Base-by-base conservation (phyloP, 2,888 invertebrate genomes). In the Caenorhabditis wallacei region DNA sequence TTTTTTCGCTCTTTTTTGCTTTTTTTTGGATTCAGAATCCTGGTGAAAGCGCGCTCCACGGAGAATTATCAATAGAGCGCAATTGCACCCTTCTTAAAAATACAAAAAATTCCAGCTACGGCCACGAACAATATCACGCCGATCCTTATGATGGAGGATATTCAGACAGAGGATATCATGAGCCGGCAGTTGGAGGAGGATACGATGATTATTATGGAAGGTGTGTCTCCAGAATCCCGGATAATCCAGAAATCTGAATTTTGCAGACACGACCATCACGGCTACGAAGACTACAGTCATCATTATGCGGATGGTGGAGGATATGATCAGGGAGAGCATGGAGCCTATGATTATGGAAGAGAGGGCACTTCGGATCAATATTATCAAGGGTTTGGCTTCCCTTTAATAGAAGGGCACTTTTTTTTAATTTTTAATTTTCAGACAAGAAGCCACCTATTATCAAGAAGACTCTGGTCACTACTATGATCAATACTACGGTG, bases 401-500 rank as follows among this genome's bases (percentile, higher is more conserved):
- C 3, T 30, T 30, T 30, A 5, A 30, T 5, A 30, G n/a, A n/a
- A n/a, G n/a, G n/a, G n/a, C n/a, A n/a, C n/a, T n/a, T n/a, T n/a
- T n/a, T n/a, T n/a, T n/a, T n/a, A n/a, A n/a, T n/a, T n/a, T n/a
- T n/a, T n/a, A 35, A 5, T 16, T 68, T 56, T 16, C 56, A 61
- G 68, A 40, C 76, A 76, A 51, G 57, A 59, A 5, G 26, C 51
- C 18, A 61, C 66, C 2, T 80, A 72, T 35, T 66, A 80, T 26
- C 80, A 80, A n/a, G 71, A 71, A 22, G 69, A 79, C 56, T 56
- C 56, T 18, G 37, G 78, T 64, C 78, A 79, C 35, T 79, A 79
- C 57, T 70, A 79, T 35, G 61, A 79, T 35, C 54, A 79, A 2
- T 79, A 79, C 64, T 70, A 79, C 48, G 70, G 75, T 13, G 53